Evolutionary conservation across 2,888 invertebrate species (phyloP).

Genomic region (Drosophila flavopinicola): DNA sequence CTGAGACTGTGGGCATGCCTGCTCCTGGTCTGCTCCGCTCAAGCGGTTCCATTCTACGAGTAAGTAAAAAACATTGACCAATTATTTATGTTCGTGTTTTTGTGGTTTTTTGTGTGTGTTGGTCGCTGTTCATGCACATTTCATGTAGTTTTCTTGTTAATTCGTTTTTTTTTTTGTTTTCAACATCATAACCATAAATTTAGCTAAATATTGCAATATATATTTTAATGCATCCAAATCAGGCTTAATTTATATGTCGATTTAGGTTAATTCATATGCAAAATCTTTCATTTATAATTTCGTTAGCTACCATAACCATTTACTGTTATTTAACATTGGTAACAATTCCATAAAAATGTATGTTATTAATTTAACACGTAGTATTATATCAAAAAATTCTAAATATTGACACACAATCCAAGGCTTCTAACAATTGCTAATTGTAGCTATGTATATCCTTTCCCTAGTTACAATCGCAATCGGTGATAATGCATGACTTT

Average conservation of each 20-base stretch:
- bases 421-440: neutral
- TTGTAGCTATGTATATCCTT: neutral
- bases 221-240: neutral
- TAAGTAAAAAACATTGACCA: constrained; percentile 45
- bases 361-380: constrained; percentile 12
- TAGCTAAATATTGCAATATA: no score
- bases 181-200: neutral
- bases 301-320: neutral
- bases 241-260: neutral
- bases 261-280: neutral
- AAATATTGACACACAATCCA: no score
- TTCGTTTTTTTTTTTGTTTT: neutral
- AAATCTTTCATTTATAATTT: neutral
- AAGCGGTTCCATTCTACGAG: constrained; percentile 73
- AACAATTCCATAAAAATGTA: neutral
- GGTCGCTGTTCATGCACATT: constrained; percentile 34
- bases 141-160: constrained; percentile 18
- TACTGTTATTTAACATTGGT: constrained; percentile 1
- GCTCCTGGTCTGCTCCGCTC: constrained; percentile 51
- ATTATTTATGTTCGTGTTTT: constrained; percentile 8
- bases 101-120: constrained; percentile 45
- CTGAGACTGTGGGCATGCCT: constrained; percentile 61
- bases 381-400: no score
- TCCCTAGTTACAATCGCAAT: neutral
- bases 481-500: constrained; percentile 21